These are phyloP conservation scores for Drosophila colorata DNA, from an alignment of 2,888 invertebrate genomes.

Conservation along the genomic window DNA sequence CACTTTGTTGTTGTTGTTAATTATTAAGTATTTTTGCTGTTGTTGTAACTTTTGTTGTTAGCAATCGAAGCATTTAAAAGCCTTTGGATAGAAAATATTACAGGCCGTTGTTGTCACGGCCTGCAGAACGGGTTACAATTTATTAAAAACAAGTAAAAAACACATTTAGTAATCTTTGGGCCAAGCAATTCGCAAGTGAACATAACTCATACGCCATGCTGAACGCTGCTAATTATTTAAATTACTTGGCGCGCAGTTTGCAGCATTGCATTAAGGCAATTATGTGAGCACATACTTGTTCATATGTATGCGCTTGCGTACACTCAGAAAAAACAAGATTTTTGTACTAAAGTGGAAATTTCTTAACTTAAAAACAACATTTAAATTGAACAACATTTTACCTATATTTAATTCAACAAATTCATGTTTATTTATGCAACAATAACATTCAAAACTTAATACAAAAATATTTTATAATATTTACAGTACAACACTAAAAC, in stretches of 20 bases:
- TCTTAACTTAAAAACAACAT: too few species aligned
- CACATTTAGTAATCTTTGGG: conserved; percentile 43
- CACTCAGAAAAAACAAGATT: not conserved
- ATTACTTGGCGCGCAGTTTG: conserved; percentile 48
- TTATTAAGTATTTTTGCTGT: conserved; percentile 54
- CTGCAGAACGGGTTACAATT: conserved; percentile 53
- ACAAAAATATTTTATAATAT: too few species aligned
- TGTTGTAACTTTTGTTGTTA: conserved; percentile 16
- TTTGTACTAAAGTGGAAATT: too few species aligned
- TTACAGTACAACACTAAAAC: too few species aligned
- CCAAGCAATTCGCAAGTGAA: conserved; percentile 31
- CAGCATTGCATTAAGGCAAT: conserved; percentile 66
- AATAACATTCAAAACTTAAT: too few species aligned
- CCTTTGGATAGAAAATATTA: conserved; percentile 2
- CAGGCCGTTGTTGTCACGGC: conserved; percentile 25
- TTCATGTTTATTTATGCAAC: too few species aligned
- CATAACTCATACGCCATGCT: conserved; percentile 71
- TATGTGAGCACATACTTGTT: conserved; percentile 39
- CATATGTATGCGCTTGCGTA: conserved; percentile 6
- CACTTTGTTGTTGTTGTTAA: conserved; percentile 34
- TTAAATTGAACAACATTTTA: too few species aligned
- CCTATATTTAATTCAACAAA: too few species aligned
- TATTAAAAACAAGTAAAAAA: conserved; percentile 35
- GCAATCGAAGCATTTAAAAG: conserved; percentile 29
- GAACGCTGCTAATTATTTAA: conserved; percentile 67